A percentile compares a stretch with the other conserved stretches of the same genome.
Evolutionary conservation across 2,888 invertebrate genomes (phyloP).

Genomic region (Hemicrepidius hirtus): DNA sequence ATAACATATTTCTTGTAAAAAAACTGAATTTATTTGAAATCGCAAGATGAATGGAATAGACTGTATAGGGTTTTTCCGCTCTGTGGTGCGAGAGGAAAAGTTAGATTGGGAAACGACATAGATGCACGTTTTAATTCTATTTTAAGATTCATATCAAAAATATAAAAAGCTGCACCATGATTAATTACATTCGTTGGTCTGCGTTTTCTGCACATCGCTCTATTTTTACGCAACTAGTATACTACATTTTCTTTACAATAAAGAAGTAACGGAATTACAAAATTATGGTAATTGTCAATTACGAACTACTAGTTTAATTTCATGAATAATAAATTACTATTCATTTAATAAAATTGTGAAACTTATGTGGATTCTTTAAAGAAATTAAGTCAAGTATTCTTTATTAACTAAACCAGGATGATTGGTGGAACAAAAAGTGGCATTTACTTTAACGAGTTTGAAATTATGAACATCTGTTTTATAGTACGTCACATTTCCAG

Average conservation of each 20-base stretch:
- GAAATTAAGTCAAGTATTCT: too few species aligned
- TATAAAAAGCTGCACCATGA: not conserved
- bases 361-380: too few species aligned
- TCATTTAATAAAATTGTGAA: too few species aligned
- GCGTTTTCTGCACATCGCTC: not conserved
- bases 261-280: not conserved
- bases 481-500: too few species aligned
- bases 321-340: too few species aligned
- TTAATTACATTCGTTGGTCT: constrained; percentile 6
- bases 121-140: constrained; percentile 12
- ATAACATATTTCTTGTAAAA: too few species aligned
- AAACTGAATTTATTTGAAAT: not conserved
- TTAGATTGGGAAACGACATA: constrained; percentile 13
- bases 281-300: not conserved
- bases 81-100: not conserved
- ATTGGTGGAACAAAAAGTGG: too few species aligned
- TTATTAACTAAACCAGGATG: too few species aligned
- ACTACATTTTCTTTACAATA: not conserved
- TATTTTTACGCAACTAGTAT: not conserved
- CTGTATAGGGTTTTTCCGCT: not conserved
- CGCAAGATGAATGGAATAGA: not conserved
- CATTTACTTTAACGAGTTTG: too few species aligned
- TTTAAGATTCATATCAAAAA: constrained; percentile 10
- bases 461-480: too few species aligned
- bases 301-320: too few species aligned